Base-by-base conservation (phyloP, 2,888 invertebrate genomes). In the Sialis lutaria region DNA sequence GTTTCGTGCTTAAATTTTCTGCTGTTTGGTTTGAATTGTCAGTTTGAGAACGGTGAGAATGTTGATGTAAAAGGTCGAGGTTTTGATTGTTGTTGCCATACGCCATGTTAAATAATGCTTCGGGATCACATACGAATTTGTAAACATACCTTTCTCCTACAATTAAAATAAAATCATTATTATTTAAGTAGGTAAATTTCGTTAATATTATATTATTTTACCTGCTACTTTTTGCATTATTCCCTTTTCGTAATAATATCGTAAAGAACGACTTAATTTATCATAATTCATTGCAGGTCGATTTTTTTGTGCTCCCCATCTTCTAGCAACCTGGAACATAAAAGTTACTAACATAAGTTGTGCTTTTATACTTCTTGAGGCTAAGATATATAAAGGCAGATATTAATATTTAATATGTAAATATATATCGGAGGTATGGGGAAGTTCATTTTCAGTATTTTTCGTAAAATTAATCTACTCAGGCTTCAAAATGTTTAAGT, bases 221-320 rank as follows among this genome's bases (percentile, higher is more conserved):
- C 86, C 91, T 48, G 90, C 88, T 0, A 95, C 95, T 66, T 95
- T 95, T 67, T 93, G 93, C 92, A 95, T 93, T 58, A 95, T 95
- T n/a, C 93, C 93, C 63, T 95, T 95, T 64, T 95, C 93, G 63
- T 95, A 95, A 62, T 95, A 95, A 59, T 95, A 95, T n/a, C 95
- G 75, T 39, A 95, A 70, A 0, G 93, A 93, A 6, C 95, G 74
- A 37, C 92, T 92, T 43, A 95, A 68, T 64, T 95, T 95, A 65
- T 95, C 95, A 61, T 95, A 95, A 68, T 95, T 95, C 95, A 95
- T 95, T 0, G 93, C 93, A 0, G 93, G 93, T 0, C 93, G 72
- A 68, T 95, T 95, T 68, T 95, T 95, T 66, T 93, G 93, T 5
- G 92, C 80, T 1, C 95, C 95, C 95, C 95, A 95, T 30, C 92